A percentile compares a stretch with the other conserved stretches of the same genome.
phyloP scores from a whole-genome alignment of 1,140 invertebrate genomes.

The Drosophila asahinai region DNA sequence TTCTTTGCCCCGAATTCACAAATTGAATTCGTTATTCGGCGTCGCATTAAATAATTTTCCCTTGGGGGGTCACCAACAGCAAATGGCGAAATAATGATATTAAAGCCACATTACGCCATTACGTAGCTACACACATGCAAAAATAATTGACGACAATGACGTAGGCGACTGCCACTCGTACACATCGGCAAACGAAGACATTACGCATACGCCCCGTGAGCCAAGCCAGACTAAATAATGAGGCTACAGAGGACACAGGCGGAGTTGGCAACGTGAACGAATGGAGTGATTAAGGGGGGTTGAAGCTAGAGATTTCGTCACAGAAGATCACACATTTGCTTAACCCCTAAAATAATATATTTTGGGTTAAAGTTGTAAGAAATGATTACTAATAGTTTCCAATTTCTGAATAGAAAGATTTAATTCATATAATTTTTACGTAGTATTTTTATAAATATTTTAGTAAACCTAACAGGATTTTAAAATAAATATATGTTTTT shows the following conservation, averaged over 20 bases:
- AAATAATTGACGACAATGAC: slow-evolving; percentile 58
- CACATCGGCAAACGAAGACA: slow-evolving; percentile 31
- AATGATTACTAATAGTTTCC: too few species aligned
- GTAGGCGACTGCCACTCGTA: slow-evolving; percentile 17
- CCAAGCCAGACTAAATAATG: slow-evolving; percentile 49
- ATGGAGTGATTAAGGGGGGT: neutral
- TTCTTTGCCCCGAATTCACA: slow-evolving; percentile 34
- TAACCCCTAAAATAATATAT: neutral
- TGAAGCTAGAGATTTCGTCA: neutral
- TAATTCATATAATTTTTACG: too few species aligned
- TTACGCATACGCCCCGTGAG: slow-evolving; percentile 55
- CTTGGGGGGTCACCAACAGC: slow-evolving; percentile 36
- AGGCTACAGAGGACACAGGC: slow-evolving; percentile 21
- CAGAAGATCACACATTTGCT: neutral
- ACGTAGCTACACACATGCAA: slow-evolving; percentile 50
- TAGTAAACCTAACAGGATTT: too few species aligned
- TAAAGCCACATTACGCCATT: slow-evolving; percentile 74
- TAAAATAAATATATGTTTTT: too few species aligned
- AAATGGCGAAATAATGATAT: slow-evolving; percentile 72
- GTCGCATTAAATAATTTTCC: slow-evolving; percentile 51
- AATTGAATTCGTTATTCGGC: slow-evolving; percentile 75
- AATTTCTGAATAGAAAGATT: too few species aligned
- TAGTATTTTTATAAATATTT: too few species aligned
- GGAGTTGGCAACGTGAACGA: slow-evolving; percentile 1
- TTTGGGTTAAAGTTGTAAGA: too few species aligned